Evolutionary conservation across 1,140 invertebrate genomes (phyloP), one percentile per base, ranked within the genome.

Genomic region (Goniozus legneri): DNA sequence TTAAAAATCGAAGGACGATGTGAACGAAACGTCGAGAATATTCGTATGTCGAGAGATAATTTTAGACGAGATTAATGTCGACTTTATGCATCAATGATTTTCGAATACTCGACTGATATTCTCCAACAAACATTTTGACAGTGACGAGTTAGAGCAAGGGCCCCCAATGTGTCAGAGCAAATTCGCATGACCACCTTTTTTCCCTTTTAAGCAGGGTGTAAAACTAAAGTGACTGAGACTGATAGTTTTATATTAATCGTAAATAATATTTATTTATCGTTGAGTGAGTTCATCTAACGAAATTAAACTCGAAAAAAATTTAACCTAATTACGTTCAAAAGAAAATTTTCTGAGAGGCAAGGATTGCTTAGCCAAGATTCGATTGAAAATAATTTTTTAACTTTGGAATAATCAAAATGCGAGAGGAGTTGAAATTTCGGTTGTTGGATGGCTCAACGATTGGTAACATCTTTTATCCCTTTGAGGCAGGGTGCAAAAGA

Each of bases 181-280:
- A 53, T 49, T 58, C 38, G 56, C 64, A 67, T 69, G 64, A 69
- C 63, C 65, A 69, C 50, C 66, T 62, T 57, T 31, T 44, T 53
- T 62, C 63, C 63, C 64, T 67, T 69, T 69, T 44, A 67, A 54
- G 61, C 67, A 69, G 67, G 67, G 65, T 69, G 55, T 62, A 69
- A 57, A 16, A 43, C 19, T 39, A 47, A 56, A 41, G 46, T 44
- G 48, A 52, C 52, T 66, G 64, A 68, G 64, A 69, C 65, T 69
- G 65, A 65, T 67, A 63, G 57, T 60, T 58, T 62, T 63, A 54
- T 60, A 62, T 59, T 62, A 65, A 63, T 68, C 60, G 54, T 62
- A 54, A 66, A 56, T 47, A 60, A 42, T 52, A 60, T 60, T 61
- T 61, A 53, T 56, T 56, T 18, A 33, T 60, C 44, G 51, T 35